phyloP scores from a whole-genome alignment of 1,140 invertebrate species.

The Micrasema longulum region DNA sequence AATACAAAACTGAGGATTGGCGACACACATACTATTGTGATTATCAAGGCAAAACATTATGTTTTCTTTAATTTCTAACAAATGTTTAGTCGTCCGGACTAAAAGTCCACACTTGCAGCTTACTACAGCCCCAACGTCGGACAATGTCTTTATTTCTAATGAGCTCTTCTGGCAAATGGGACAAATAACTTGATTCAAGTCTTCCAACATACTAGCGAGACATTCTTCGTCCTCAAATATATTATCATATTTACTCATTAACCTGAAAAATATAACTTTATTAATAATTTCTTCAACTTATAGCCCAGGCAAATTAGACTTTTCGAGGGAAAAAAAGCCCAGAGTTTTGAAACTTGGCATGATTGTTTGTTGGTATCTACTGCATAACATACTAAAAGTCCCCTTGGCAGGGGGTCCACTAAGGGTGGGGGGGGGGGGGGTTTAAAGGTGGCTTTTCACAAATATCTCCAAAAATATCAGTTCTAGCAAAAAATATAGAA shows the following conservation, averaged over 20 bases:
- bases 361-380: too few species aligned
- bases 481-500: too few species aligned
- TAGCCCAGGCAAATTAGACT: too few species aligned
- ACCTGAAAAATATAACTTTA: constrained; percentile 44
- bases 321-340: too few species aligned
- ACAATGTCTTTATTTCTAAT: constrained; percentile 14
- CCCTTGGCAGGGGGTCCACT: too few species aligned
- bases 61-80: constrained; percentile 48
- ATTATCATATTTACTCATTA: constrained; percentile 47
- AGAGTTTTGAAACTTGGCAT: too few species aligned
- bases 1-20: constrained; percentile 40
- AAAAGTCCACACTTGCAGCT: constrained; percentile 44
- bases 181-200: constrained; percentile 49
- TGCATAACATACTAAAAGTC: too few species aligned
- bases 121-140: neutral
- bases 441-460: too few species aligned
- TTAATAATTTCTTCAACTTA: too few species aligned
- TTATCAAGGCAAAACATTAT: constrained; percentile 41
- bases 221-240: constrained; percentile 48
- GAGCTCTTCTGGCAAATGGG: constrained; percentile 48
- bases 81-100: constrained; percentile 19
- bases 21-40: constrained; percentile 42
- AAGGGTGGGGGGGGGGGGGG: too few species aligned
- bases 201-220: constrained; percentile 45
- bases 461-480: too few species aligned